Evolutionary conservation across 2,113 vertebrate species (phyloP), one percentile per base, ranked within the genome.

Genomic region (Danio rerio): DNA sequence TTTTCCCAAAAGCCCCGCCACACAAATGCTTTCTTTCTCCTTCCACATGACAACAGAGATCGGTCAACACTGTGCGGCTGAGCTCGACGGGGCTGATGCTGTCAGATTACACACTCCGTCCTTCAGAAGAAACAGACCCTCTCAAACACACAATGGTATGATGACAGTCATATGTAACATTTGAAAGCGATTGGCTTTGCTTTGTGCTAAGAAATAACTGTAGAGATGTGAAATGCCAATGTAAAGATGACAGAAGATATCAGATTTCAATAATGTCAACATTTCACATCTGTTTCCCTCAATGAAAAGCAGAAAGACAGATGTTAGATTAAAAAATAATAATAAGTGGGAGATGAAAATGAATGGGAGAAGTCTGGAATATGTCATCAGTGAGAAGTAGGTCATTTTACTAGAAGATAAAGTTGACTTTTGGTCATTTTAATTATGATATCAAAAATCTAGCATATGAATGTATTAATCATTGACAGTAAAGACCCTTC

Each of bases 11-110:
- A 80, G 72, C 47, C 66, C n/a, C 45, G 4, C 71, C 75, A 18
- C 45, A 77, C 42, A 12, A 5, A 11, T 7, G 5, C 43, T 59
- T 49, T 20, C 42, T 21, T n/a, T 18, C 9, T n/a, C 63, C 9
- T 12, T 53, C 72, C 76, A 71, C 81, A 70, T 83, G 62, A 81
- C 81, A 55, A 59, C 53, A 63, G 75, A 58, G 58, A 89, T 80
- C 55, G 73, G 52, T 80, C 72, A 80, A 47, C 15, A 58, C 15
- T 15, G 73, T 6, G 73, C 59, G 45, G 72, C 70, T 45, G 65
- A 70, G 58, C 76, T 86, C 63, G 9, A 52, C 58, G 73, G 56
- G 47, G 49, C 63, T 74, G 49, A 70, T 52, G 52, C 65, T 61
- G 52, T 73, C 84, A 75, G 58, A 49, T 55, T 45, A 78, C 56